Base-by-base conservation (phyloP, 2,113 vertebrate species). In the Fulmarus glacialis region DNA sequence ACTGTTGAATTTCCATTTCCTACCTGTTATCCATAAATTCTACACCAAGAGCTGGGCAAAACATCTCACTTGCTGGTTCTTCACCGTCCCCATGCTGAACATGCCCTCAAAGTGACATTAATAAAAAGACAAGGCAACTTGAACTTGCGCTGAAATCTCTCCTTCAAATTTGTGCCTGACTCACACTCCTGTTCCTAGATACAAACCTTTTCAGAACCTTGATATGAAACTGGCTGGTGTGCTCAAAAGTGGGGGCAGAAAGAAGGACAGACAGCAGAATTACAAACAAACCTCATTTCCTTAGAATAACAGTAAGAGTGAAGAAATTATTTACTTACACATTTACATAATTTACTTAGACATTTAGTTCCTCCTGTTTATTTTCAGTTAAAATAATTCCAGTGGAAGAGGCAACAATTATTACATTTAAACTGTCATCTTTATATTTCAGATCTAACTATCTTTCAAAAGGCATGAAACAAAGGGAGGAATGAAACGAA, bases 381-480 rank as follows among this genome's bases (percentile, higher is more conserved):
- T 71, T 63, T 84, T 52, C 10, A 70, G 29, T 40, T 73, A 29
- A 81, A 92, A 16, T 22, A 42, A 66, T 58, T 56, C 24, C 22
- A 42, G 3, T 12, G 70, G 24, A 72, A 79, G 20, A 38, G 7
- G 15, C 8, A 53, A 30, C 22, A 90, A 15, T n/a, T 70, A n/a
- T 22, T 53, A 52, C 14, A 32, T 66, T 67, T 70, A 68, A 87
- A 14, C 36, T 17, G 3, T 10, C 12, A 32, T 8, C 11, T 58
- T 56, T 32, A 8, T 12, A 15, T 50, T 59, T 94, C 68, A 72
- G 40, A 30, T 24, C 3, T 77, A 52, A 47, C 12, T 45, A 5
- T 36, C 55, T 59, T 84, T 67, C 0, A 0, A 66, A 58, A 83
- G 5, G 13, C 14, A 16, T 4, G 27, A 82, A 85, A 59, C 0